These are phyloP conservation scores for Limnephilus auricula DNA, from an alignment of 2,888 invertebrate genomes.

Conservation along the genomic window DNA sequence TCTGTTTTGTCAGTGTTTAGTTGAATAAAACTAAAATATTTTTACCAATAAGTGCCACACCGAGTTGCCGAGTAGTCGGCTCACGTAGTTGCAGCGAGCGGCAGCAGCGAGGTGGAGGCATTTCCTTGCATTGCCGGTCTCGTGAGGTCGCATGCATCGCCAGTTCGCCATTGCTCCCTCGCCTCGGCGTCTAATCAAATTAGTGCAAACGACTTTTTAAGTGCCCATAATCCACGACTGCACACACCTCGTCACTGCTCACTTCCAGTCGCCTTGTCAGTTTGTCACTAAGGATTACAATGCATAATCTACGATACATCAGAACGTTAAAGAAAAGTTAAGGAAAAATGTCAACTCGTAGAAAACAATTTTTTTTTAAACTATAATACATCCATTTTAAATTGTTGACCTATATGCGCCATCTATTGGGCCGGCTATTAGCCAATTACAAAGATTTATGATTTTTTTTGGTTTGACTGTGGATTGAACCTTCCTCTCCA, in stretches of 20 bases:
- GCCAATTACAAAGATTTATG: too few species aligned
- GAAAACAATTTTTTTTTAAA: too few species aligned
- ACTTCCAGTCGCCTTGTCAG: not conserved
- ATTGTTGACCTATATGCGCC: too few species aligned
- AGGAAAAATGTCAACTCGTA: too few species aligned
- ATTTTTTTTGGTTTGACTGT: too few species aligned
- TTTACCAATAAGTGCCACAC: not conserved
- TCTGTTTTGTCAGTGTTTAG: too few species aligned
- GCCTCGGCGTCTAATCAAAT: not conserved
- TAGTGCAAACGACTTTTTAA: not conserved
- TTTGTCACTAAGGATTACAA: not conserved
- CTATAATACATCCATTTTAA: too few species aligned
- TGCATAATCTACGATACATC: too few species aligned
- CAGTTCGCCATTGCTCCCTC: not conserved
- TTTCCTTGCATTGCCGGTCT: not conserved
- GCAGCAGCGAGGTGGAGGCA: not conserved
- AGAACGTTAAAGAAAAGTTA: too few species aligned
- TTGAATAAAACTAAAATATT: too few species aligned
- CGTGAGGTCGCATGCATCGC: not conserved
- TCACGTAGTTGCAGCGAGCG: not conserved
- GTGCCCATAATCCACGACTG: not conserved
- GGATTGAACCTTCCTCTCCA: too few species aligned
- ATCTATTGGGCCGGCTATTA: too few species aligned
- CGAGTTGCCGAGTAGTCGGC: not conserved
- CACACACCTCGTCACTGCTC: not conserved